Evolutionary conservation across 2,888 invertebrate genomes (phyloP).

Genomic region (Gryllus longicercus): DNA sequence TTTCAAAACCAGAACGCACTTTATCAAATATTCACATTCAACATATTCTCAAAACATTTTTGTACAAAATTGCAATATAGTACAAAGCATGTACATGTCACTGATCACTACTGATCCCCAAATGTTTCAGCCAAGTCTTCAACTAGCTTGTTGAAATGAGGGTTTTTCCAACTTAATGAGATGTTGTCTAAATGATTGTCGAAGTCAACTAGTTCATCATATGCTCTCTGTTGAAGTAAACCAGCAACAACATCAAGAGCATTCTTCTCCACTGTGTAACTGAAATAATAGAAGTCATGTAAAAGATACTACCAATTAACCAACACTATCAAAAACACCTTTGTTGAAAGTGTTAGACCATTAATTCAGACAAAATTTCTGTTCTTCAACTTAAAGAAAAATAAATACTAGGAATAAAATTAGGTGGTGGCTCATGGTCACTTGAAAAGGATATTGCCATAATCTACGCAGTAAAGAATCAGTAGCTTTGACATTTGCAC

Average conservation of each 20-base stretch:
- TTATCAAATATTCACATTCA: conserved; percentile 10
- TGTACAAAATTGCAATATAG: conserved; percentile 19
- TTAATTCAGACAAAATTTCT: too few species aligned
- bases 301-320: too few species aligned
- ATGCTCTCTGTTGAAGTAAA: conserved; percentile 68
- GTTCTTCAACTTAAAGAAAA: too few species aligned
- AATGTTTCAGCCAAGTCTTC: conserved; percentile 42
- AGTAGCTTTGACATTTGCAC: too few species aligned
- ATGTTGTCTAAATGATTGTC: conserved; percentile 95
- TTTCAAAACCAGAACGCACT: conserved; percentile 17
- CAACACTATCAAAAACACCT: too few species aligned
- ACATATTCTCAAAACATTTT: conserved; percentile 11
- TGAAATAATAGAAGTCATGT: background rate
- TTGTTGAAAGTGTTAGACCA: too few species aligned
- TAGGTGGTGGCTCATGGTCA: too few species aligned
- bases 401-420: too few species aligned
- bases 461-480: too few species aligned
- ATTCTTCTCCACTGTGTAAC: conserved; percentile 41
- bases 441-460: too few species aligned
- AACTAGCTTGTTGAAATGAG: conserved; percentile 60
- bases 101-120: conserved; percentile 29
- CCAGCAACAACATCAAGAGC: conserved; percentile 64
- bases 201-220: conserved; percentile 76
- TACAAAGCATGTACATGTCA: conserved; percentile 20
- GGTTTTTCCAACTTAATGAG: conserved; percentile 84